These are phyloP conservation scores for Scleropages formosus DNA, from an alignment of 2,797 vertebrate species.

Conservation along the genomic window DNA sequence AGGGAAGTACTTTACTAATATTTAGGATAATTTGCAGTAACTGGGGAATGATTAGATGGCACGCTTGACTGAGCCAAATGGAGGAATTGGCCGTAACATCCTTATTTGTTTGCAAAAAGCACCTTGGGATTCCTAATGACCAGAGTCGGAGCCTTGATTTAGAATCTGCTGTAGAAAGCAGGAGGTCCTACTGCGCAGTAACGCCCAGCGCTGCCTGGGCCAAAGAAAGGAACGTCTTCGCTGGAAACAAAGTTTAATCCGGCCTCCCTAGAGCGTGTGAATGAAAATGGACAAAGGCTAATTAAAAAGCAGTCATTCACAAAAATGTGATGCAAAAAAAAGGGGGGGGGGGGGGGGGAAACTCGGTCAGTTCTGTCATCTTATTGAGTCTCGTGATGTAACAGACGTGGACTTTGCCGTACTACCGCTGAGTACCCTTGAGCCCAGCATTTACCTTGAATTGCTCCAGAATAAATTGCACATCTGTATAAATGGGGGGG, in stretches of 20 bases:
- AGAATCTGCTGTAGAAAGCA: neutral
- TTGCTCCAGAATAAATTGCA: too few species aligned
- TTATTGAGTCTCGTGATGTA: too few species aligned
- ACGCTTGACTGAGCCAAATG: neutral
- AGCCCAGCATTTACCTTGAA: too few species aligned
- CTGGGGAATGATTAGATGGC: slow-evolving; percentile 6
- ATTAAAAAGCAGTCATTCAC: neutral
- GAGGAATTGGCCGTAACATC: slow-evolving; percentile 14
- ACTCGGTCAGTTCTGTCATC: too few species aligned
- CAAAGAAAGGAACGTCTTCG: neutral
- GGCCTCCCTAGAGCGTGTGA: slow-evolving; percentile 21
- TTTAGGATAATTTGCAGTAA: slow-evolving; percentile 13
- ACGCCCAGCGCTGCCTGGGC: neutral
- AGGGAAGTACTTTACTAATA: neutral
- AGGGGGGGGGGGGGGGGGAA: too few species aligned
- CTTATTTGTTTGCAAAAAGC: neutral
- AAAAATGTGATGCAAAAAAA: too few species aligned
- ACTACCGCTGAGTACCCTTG: too few species aligned
- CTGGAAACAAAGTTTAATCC: slow-evolving; percentile 23
- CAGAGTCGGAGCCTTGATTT: neutral
- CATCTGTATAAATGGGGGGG: too few species aligned
- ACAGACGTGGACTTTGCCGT: too few species aligned
- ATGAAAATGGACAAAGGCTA: slow-evolving; percentile 27
- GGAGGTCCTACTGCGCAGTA: neutral
- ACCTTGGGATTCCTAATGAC: neutral